Evolutionary conservation across 1,140 invertebrate species (phyloP), one percentile per base, ranked within the genome.

Genomic region (Eumaeus atala): DNA sequence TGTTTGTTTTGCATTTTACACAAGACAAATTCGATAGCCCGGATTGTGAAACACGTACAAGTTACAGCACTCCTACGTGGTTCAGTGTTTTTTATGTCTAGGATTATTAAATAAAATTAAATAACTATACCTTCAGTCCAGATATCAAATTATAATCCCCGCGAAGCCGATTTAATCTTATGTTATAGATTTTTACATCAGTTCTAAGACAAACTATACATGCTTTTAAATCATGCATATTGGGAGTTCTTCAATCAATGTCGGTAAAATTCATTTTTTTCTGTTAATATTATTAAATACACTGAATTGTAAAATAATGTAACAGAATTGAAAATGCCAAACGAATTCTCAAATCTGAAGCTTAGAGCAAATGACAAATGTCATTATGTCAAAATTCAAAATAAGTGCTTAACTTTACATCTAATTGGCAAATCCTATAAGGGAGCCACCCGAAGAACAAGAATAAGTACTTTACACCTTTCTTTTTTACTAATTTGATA

Each of bases 131-230:
- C 71, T 80, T 62, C 42, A 85, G 61, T 52, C 82, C 77, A 35
- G 79, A 73, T 42, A 85, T 14, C 28, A 70, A 61, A 61, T 82
- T 74, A 54, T 67, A 85, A 58, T 79, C 68, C 12, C 62, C 40
- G 55, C 77, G 66, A 42, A 85, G 64, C 48, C 59, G 55, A 11
- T 66, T 69, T 51, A 38, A 62, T 48, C 75, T 72, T 56, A 83
- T 64, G 54, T 67, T 75, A 52, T 62, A 69, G 42, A 83, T 61
- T 53, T 70, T 80, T 9, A 71, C 61, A 56, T 72, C 59, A 37
- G 68, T 75, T 58, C 67, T 75, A 28, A 85, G 69, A 61, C 82
- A 85, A 44, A 77, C 71, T 11, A 58, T 56, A 64, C 82, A 85
- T n/a, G 73, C 77, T 54, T 80, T 77, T 47, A 85, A 48, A 52